Percentiles rank a stretch among this genome's conserved stretches.
phyloP scores from a whole-genome alignment of 2,888 invertebrate species.

The Orchestes rusci region DNA sequence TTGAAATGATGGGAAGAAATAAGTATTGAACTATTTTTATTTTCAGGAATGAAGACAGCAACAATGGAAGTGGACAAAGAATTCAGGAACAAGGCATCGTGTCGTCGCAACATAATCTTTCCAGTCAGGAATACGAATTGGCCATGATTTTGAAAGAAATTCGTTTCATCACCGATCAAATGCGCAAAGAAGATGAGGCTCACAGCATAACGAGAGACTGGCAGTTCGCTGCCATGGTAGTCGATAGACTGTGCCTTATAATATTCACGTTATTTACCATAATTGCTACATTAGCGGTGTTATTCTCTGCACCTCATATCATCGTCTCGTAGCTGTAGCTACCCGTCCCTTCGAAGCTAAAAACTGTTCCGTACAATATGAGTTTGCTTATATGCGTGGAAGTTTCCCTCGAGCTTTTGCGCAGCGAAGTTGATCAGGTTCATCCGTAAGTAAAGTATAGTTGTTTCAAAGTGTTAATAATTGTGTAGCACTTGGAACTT shows the following conservation, averaged over 20 bases:
- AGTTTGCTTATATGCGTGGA: constrained; percentile 15
- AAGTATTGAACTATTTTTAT: too few relatives aligned
- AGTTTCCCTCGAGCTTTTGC: constrained; percentile 10
- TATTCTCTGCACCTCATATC: constrained; percentile 94
- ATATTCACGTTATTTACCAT: constrained; percentile 98
- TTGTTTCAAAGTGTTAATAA: constrained; percentile 15
- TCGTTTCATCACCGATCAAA: constrained; percentile 86
- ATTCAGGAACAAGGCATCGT: constrained; percentile 61
- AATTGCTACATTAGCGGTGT: constrained; percentile 94
- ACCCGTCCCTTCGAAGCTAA: constrained; percentile 33
- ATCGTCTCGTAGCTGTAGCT: constrained; percentile 76
- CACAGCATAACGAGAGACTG: constrained; percentile 94
- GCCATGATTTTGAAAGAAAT: constrained; percentile 92
- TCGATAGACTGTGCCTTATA: constrained; percentile 99
- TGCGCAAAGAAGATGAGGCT: constrained; percentile 91
- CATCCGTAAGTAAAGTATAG: constrained; percentile 19
- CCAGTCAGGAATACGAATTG: constrained; percentile 90
- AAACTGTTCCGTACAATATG: constrained; percentile 13
- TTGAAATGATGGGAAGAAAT: too few relatives aligned
- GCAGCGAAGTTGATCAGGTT: constrained; percentile 17
- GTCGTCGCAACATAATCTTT: constrained; percentile 77
- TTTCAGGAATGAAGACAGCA: constrained; percentile 45
- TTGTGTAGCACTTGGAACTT: constrained; percentile 10
- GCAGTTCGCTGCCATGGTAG: constrained; percentile 99
- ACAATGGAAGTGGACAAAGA: constrained; percentile 56